phyloP scores from a whole-genome alignment of 2,888 invertebrate genomes.

The Dastarcus helophoroides region DNA sequence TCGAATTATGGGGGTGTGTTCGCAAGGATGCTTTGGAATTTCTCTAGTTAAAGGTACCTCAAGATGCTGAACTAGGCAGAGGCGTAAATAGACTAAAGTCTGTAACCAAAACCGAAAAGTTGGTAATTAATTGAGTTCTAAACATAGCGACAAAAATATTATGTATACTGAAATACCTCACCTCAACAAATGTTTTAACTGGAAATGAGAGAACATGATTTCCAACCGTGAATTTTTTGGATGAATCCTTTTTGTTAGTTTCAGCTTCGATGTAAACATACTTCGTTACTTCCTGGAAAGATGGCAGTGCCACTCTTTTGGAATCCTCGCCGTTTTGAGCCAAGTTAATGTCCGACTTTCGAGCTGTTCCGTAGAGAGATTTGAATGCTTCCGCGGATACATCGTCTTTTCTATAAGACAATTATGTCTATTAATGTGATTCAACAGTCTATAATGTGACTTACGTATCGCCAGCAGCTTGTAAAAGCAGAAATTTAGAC shows the following conservation, averaged over 20 bases:
- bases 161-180: no score
- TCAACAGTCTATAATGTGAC: no score
- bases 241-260: constrained; percentile 47
- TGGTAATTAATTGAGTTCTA: no score
- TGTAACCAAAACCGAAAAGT: no score
- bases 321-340: constrained; percentile 19
- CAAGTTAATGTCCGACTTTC: constrained; percentile 42
- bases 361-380: constrained; percentile 60
- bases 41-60: constrained; percentile 43
- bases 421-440: no score
- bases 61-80: constrained; percentile 59
- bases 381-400: constrained; percentile 62
- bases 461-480: constrained; percentile 76
- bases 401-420: constrained; percentile 54
- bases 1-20: constrained; percentile 53
- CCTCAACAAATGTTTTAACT: constrained; percentile 61
- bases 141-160: no score
- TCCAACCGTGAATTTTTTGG: constrained; percentile 49
- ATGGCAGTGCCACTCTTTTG: constrained; percentile 47
- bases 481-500: constrained; percentile 66
- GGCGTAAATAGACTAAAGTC: constrained; percentile 67
- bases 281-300: constrained; percentile 59
- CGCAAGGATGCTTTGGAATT: constrained; percentile 51
- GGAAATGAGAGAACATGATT: constrained; percentile 62
- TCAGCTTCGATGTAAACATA: constrained; percentile 59